Evolutionary conservation across 2,888 invertebrate species (phyloP).

Genomic region (Suillia variegata): DNA sequence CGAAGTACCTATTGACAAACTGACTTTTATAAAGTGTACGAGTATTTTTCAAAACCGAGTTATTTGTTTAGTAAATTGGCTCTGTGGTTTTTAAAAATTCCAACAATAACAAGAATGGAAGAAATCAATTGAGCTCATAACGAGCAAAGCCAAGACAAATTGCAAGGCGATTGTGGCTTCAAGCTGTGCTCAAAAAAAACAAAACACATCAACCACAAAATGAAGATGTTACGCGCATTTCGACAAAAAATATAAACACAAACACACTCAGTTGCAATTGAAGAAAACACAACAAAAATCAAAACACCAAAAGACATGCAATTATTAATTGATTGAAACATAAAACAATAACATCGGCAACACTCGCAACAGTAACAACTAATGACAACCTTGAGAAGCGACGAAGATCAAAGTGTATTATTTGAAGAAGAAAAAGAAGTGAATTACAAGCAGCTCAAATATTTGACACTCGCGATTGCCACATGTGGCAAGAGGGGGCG

Average conservation of each 20-base stretch:
- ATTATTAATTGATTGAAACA: conserved; percentile 50
- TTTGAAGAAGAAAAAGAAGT: background rate
- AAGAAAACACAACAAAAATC: conserved; percentile 20
- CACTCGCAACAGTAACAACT: no score
- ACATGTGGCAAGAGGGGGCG: no score
- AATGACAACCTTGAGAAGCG: conserved; percentile 10
- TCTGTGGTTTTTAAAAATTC: background rate
- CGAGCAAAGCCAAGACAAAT: conserved; percentile 49
- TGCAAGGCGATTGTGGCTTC: conserved; percentile 53
- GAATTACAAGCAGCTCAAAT: background rate
- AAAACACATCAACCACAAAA: conserved; percentile 17
- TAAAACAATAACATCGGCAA: no score
- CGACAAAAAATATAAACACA: background rate
- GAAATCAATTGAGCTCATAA: conserved; percentile 16
- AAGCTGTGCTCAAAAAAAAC: conserved; percentile 42
- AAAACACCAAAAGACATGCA: conserved; percentile 38
- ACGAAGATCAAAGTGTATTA: background rate
- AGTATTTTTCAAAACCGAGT: no score
- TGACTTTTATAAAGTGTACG: no score
- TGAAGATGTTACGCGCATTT: conserved; percentile 2
- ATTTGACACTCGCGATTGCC: background rate
- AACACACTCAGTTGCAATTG: conserved; percentile 38
- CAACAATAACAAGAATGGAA: background rate
- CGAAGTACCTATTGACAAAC: no score
- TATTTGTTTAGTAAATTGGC: background rate